A percentile compares a stretch with the other conserved stretches of the same genome.
Conservation (phyloP, 2,888 invertebrate species). For the Pristionchus fissidentatus region DNA sequence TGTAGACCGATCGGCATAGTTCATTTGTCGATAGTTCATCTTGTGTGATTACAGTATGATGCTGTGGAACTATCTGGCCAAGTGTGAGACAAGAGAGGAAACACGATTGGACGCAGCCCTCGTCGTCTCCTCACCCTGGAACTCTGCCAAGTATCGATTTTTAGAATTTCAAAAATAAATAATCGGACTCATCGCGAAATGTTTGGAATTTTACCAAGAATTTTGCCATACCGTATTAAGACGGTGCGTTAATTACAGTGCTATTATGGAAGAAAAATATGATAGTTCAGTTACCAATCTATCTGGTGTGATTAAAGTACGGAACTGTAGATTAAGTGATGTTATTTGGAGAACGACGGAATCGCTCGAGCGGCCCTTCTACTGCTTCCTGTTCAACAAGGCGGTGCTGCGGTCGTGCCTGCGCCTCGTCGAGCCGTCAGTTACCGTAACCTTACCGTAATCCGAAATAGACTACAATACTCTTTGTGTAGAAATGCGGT, state of each 20-base stretch:
- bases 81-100: slow-evolving; percentile 71
- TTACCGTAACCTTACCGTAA: background rate
- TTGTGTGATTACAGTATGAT: slow-evolving; percentile 79
- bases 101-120: slow-evolving; percentile 83
- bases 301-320: too few species aligned
- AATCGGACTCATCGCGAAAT: too few species aligned
- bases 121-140: slow-evolving; percentile 87
- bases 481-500: background rate
- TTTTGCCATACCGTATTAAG: too few species aligned
- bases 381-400: slow-evolving; percentile 83
- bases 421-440: slow-evolving; percentile 74
- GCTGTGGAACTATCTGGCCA: slow-evolving; percentile 85
- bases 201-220: too few species aligned
- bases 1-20: too few species aligned
- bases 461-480: too few species aligned
- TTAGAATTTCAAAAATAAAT: too few species aligned
- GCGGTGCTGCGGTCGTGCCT: slow-evolving; percentile 81
- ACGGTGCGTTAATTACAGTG: too few species aligned
- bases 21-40: background rate
- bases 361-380: slow-evolving; percentile 84
- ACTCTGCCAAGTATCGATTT: slow-evolving; percentile 79
- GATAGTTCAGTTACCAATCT: too few species aligned
- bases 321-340: too few species aligned
- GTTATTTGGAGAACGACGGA: slow-evolving; percentile 49
- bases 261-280: too few species aligned